Base-by-base conservation (phyloP, 1,140 invertebrate species). In the Monochamus saltuarius region DNA sequence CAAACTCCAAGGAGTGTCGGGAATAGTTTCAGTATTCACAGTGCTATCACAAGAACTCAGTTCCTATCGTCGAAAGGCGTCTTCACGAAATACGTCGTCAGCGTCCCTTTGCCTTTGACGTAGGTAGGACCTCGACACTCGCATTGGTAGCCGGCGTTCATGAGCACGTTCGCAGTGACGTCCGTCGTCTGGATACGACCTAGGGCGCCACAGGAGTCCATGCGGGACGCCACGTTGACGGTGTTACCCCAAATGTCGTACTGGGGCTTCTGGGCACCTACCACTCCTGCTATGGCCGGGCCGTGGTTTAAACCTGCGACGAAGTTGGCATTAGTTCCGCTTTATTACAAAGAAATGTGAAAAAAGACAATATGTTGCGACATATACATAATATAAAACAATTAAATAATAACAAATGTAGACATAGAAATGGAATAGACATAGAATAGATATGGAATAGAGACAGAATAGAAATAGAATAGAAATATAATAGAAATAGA, bases 231-330 rank as follows among this genome's bases (percentile, higher is more conserved):
- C 6, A 98, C 94, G 76, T 99, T 98, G 0, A 98, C 96, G 0
- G 95, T 95, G 77, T 98, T 98, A 2, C 96, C 94, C 96, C 96
- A 98, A 67, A 92, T 98, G 70, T 98, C 97, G 78, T 98, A 98
- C 71, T 98, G 95, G 0, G 96, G 97, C 73, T 98, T 98, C 73
- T 96, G 92, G 0, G 95, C 94, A 0, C 95, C 95, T 17, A 98
- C 92, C 9, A 98, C 91, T 0, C 91, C 92, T 0, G 91, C 92
- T 72, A 98, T 95, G 2, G 98, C 94, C 0, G 95, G 92, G 0
- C 96, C 96, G 73, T 97, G 90, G 78, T 92, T 95, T 45, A 99
- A 81, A 54, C 96, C 93, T 94, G 67, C 22, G 68, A 73, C 62
- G 56, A 56, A 13, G 7, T 42, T 7, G 40, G 7, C 40, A 17